A percentile compares a stretch with the other conserved stretches of the same genome.
phyloP scores from a whole-genome alignment of 2,888 invertebrate genomes.

The Meghimatium bilineatum region DNA sequence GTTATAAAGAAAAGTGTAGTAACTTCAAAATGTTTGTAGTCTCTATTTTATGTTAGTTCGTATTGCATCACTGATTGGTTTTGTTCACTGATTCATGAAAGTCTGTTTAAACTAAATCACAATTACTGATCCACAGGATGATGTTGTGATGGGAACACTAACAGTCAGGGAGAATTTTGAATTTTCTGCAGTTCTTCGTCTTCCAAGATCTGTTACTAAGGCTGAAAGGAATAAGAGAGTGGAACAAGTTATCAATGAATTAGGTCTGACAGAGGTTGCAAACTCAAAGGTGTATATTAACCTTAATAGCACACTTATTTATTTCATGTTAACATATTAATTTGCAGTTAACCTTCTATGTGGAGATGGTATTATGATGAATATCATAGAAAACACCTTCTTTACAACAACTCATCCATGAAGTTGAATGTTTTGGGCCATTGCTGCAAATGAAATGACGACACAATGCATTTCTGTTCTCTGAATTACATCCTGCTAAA shows the following conservation, averaged over 20 bases:
- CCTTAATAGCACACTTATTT: neutral
- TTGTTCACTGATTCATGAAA: neutral
- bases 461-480: too few species aligned
- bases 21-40: too few species aligned
- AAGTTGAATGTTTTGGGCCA: too few species aligned
- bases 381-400: too few species aligned
- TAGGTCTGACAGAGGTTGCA: slow-evolving; percentile 73
- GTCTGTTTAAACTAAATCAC: neutral
- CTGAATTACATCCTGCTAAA: too few species aligned
- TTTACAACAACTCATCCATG: too few species aligned
- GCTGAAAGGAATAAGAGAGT: slow-evolving; percentile 65
- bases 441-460: too few species aligned
- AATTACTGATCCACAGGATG: slow-evolving; percentile 67
- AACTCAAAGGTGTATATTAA: slow-evolving; percentile 70
- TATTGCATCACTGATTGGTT: too few species aligned
- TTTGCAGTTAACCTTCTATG: too few species aligned
- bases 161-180: slow-evolving; percentile 75
- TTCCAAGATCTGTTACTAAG: slow-evolving; percentile 60
- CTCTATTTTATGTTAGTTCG: too few species aligned
- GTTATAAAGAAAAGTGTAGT: too few species aligned
- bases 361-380: too few species aligned
- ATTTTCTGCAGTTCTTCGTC: slow-evolving; percentile 75
- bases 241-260: slow-evolving; percentile 71
- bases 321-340: neutral
- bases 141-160: slow-evolving; percentile 77